These are phyloP conservation scores for Eupithecia insigniata DNA, from an alignment of 2,888 invertebrate species.

Conservation along the genomic window DNA sequence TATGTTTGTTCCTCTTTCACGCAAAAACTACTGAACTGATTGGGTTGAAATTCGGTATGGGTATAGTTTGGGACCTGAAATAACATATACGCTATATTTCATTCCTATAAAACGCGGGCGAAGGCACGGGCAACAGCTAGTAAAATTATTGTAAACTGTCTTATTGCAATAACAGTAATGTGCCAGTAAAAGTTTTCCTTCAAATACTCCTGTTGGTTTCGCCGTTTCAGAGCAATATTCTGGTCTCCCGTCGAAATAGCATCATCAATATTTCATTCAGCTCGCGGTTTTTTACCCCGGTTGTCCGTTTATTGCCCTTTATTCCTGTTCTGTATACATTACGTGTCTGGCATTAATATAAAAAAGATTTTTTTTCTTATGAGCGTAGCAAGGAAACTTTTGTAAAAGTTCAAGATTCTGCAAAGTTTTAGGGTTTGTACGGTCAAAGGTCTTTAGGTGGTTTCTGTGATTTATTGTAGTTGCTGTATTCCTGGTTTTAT, in stretches of 20 bases:
- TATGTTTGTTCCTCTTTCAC: too few relatives aligned
- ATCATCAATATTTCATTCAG: constrained; percentile 46
- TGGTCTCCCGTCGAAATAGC: constrained; percentile 22
- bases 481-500: neutral
- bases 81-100: too few relatives aligned
- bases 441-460: neutral
- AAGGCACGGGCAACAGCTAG: too few relatives aligned
- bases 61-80: too few relatives aligned
- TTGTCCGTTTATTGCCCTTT: constrained; percentile 42
- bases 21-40: too few relatives aligned
- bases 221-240: neutral
- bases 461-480: neutral
- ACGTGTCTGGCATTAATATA: neutral
- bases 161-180: constrained; percentile 6
- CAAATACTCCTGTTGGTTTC: neutral
- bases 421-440: neutral
- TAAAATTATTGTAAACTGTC: neutral
- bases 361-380: neutral
- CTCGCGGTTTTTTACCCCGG: constrained; percentile 29
- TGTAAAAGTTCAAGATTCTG: neutral
- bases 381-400: neutral
- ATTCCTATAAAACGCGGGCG: too few relatives aligned
- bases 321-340: constrained; percentile 33
- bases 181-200: constrained; percentile 20
- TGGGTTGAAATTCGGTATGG: too few relatives aligned